A percentile compares a stretch with the other conserved stretches of the same genome.
These are phyloP conservation scores for Gryllus longicercus DNA, from an alignment of 2,888 invertebrate species.

Conservation along the genomic window DNA sequence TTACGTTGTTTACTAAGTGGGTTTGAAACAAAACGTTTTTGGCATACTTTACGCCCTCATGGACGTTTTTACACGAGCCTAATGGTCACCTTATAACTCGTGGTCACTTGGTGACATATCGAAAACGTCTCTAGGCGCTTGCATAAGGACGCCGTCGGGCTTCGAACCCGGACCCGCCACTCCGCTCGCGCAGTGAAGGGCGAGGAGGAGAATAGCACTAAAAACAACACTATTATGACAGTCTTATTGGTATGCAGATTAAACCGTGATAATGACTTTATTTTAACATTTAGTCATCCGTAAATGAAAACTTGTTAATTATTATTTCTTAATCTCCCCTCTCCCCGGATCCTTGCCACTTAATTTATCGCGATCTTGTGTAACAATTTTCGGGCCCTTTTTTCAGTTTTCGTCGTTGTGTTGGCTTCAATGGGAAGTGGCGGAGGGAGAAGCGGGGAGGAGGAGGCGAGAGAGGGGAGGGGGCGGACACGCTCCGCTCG, in stretches of 20 bases:
- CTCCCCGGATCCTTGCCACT: not conserved
- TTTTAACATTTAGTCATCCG: not conserved
- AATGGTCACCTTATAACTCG: no score
- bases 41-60: no score
- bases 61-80: no score
- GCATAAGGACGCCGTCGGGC: no score
- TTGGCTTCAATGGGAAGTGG: no score
- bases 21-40: no score
- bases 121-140: no score
- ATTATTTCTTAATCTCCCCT: slow-evolving; percentile 17
- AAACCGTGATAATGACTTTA: slow-evolving; percentile 9
- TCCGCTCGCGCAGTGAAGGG: not conserved
- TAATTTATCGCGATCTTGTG: not conserved
- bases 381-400: not conserved
- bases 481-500: not conserved
- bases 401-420: no score
- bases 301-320: not conserved
- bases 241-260: not conserved
- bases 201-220: not conserved
- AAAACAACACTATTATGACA: not conserved
- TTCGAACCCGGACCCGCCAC: no score
- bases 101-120: no score
- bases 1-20: no score
- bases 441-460: not conserved
- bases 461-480: not conserved